A percentile compares a stretch with the other conserved stretches of the same genome.
phyloP scores from a whole-genome alignment of 2,888 invertebrate genomes.

The Exephanes ischioxanthus region DNA sequence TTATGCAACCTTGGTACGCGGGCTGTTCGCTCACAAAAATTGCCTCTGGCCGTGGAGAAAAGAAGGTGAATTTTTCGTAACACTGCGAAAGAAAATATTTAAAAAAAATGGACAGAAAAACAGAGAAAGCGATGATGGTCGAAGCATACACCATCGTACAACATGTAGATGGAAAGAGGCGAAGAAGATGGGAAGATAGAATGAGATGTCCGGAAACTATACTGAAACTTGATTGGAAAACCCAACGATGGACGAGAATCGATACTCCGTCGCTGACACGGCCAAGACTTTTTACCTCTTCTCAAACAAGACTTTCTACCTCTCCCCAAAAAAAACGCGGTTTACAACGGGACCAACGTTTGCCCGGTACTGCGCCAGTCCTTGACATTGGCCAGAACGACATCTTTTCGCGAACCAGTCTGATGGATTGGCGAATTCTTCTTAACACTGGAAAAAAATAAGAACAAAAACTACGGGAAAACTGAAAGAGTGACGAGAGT shows the following conservation, averaged over 20 bases:
- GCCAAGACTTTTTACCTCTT: not conserved
- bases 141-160: conserved; percentile 10
- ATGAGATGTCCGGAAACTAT: not conserved
- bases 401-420: not conserved
- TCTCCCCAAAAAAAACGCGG: no score
- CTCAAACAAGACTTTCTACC: no score
- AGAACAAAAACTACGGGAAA: not conserved
- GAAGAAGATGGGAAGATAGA: not conserved
- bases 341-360: conserved; percentile 2
- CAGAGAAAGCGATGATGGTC: not conserved
- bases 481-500: not conserved
- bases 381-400: no score
- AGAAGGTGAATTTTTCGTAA: conserved; percentile 22
- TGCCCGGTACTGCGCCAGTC: not conserved
- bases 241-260: conserved; percentile 2
- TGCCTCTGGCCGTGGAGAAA: conserved; percentile 40
- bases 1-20: conserved; percentile 71
- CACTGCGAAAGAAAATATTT: no score
- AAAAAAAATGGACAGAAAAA: no score
- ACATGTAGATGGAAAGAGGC: conserved; percentile 21
- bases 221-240: conserved; percentile 23
- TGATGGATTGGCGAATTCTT: conserved; percentile 26
- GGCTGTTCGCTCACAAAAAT: conserved; percentile 63
- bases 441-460: not conserved
- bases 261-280: conserved; percentile 11